Base-by-base conservation (phyloP, 2,888 invertebrate species). In the Diaperis boleti region DNA sequence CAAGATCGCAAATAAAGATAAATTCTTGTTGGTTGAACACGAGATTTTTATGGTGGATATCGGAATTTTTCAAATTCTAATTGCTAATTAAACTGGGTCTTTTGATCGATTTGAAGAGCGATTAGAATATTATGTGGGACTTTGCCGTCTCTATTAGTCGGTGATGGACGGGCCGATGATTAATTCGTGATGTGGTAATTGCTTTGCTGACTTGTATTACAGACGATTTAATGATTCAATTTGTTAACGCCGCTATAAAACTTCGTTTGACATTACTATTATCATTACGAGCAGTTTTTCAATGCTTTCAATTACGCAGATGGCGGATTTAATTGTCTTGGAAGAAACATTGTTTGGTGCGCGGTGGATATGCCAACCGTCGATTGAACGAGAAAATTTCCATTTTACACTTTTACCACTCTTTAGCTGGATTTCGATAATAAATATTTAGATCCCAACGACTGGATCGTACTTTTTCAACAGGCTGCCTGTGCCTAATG, bases 1-100 rank as follows among this genome's bases (percentile, higher is more conserved):
- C 56, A 45, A 64, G 69, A 69, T 68, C 60, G 64, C 62, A 42
- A 63, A 63, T 54, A 57, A 56, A 59, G 69, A 69, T 69, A 67
- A 67, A 55, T 60, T 55, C 45, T 59, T 55, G 17, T 15, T 41
- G 11, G 54, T 35, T 65, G 63, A 59, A 64, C 65, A 68, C 45
- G 66, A 63, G 66, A 67, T 67, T 52, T 65, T 66, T 62, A 39
- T 33, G 41, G 31, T 14, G 33, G 14, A 29, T 57, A 57, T 59
- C 50, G 41, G 50, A 29, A 42, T 59, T 60, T 60, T 60, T 60
- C 35, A 60, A 22, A 60, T 52, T 60, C 52, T 60, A 60, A 60
- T 60, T 60, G 52, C 52, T 60, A 44, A 44, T 60, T 60, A 44
- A 39, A 59, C 26, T 59, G 13, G 11, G 49, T 17, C n/a, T 15